These are phyloP conservation scores for Cryptotermes secundus DNA, from an alignment of 1,140 invertebrate species.

Conservation along the genomic window DNA sequence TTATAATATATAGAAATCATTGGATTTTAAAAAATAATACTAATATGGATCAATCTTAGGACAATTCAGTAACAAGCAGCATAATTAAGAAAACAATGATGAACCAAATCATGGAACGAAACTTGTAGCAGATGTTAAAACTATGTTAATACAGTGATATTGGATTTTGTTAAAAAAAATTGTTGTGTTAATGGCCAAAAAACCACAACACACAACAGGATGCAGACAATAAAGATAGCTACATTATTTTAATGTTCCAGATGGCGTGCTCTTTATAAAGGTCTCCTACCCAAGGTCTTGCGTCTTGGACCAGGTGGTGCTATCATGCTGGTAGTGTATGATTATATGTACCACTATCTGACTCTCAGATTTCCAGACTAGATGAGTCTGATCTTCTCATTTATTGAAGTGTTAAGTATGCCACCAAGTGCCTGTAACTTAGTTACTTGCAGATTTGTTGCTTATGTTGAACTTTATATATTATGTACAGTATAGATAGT, in stretches of 20 bases:
- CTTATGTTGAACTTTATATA: not conserved
- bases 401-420: not conserved
- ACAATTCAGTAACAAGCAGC: too few relatives aligned
- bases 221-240: too few relatives aligned
- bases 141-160: too few relatives aligned
- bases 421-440: not conserved
- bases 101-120: too few relatives aligned
- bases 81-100: too few relatives aligned
- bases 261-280: constrained; percentile 85
- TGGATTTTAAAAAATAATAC: too few relatives aligned
- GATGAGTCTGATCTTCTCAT: not conserved
- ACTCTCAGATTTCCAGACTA: constrained; percentile 40
- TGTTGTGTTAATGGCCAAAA: too few relatives aligned
- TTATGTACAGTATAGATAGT: not conserved
- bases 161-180: too few relatives aligned
- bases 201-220: too few relatives aligned
- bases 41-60: too few relatives aligned
- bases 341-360: constrained; percentile 73
- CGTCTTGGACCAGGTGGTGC: constrained; percentile 88
- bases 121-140: too few relatives aligned
- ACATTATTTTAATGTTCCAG: constrained; percentile 47
- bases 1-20: too few relatives aligned
- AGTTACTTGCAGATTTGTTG: not conserved
- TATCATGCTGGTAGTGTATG: constrained; percentile 86
- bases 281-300: constrained; percentile 85